Evolutionary conservation across 2,888 invertebrate genomes (phyloP).

Genomic region (Dromius quadrimaculatus): DNA sequence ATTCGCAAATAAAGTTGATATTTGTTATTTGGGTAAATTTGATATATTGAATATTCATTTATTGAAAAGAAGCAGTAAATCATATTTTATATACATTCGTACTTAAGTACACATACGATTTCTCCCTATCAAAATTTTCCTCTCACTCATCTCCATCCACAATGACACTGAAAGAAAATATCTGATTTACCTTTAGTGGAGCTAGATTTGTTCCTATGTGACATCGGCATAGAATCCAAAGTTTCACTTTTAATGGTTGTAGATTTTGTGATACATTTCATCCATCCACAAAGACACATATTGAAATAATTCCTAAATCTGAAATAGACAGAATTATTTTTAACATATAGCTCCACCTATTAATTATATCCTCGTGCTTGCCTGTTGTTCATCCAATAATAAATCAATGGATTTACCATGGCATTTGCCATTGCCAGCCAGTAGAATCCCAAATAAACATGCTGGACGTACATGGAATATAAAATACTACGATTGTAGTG

Average conservation of each 20-base stretch:
- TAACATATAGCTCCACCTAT: neutral
- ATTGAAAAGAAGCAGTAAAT: too few relatives aligned
- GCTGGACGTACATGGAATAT: constrained; percentile 81
- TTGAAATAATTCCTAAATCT: constrained; percentile 81
- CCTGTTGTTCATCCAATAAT: constrained; percentile 94
- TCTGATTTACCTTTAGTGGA: constrained; percentile 6
- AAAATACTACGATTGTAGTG: constrained; percentile 78
- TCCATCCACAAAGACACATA: constrained; percentile 76
- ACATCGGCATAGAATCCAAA: constrained; percentile 9
- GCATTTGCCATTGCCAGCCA: constrained; percentile 95
- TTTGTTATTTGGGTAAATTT: too few relatives aligned
- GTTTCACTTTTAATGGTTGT: constrained; percentile 13
- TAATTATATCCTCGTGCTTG: constrained; percentile 63
- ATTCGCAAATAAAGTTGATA: too few relatives aligned
- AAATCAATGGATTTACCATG: constrained; percentile 93
- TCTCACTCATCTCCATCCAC: too few relatives aligned
- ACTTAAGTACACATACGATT: too few relatives aligned
- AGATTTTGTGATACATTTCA: constrained; percentile 54
- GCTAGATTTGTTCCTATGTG: constrained; percentile 8
- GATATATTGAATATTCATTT: too few relatives aligned
- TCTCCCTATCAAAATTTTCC: too few relatives aligned
- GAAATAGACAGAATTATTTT: constrained; percentile 56
- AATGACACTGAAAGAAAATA: too few relatives aligned
- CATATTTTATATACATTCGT: too few relatives aligned
- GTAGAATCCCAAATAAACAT: constrained; percentile 87